Conservation (phyloP, 2,113 vertebrate genomes). For the Corvus cornix region DNA sequence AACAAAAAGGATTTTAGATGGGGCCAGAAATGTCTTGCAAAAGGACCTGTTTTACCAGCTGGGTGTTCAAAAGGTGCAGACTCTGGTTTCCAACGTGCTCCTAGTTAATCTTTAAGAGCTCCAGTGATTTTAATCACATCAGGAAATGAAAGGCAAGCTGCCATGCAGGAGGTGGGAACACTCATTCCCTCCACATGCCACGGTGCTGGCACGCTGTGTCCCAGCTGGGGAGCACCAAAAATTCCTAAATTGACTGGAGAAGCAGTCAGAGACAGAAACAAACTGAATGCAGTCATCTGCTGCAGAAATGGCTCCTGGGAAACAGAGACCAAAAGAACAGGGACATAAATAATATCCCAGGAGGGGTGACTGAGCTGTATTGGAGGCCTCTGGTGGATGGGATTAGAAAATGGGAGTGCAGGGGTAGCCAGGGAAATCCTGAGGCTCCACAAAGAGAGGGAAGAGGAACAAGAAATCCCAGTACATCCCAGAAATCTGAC, state of each 20-base stretch:
- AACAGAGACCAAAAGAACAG: background rate
- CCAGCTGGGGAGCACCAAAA: background rate
- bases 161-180: background rate
- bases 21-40: background rate
- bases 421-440: background rate
- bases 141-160: background rate
- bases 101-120: background rate
- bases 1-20: background rate
- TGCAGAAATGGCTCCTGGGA: background rate
- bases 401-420: background rate
- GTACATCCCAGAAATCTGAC: background rate
- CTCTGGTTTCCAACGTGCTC: rapidly evolving
- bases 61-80: background rate
- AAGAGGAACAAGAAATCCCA: background rate
- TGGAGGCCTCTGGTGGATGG: background rate
- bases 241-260: background rate
- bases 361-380: background rate
- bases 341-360: background rate
- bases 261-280: background rate
- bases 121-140: background rate
- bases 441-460: background rate
- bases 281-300: background rate
- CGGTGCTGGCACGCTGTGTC: background rate
- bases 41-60: background rate
- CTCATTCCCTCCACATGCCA: background rate